Evolutionary conservation across 1,140 invertebrate species (phyloP), one percentile per base, ranked within the genome.

Genomic region (Bombus difficillimus): DNA sequence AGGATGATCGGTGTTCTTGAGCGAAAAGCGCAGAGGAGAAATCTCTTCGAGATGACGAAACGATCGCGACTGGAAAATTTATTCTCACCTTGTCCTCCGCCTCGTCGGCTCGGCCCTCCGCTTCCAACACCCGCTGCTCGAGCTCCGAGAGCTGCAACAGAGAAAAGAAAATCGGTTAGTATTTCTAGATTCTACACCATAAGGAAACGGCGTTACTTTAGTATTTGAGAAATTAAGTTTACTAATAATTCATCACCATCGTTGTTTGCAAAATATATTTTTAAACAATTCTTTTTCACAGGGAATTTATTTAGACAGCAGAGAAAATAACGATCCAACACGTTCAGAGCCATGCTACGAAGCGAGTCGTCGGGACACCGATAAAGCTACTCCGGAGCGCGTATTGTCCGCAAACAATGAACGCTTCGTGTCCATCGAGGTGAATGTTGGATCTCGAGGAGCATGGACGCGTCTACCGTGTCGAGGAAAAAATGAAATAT

Each of bases 111-210:
- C 98, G 96, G 88, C 97, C 97, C 95, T 99, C 98, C 85, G 98
- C 98, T 95, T 98, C 98, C 93, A 98, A 96, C 92, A 98, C 98
- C 90, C 98, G 97, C 93, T 98, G 97, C 94, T 98, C 98, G 95
- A 98, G 96, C 96, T 98, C 98, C 93, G 98, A 97, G 95, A 99
- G 96, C 98, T 98, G 96, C 89, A 94, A 98, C 18, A 98, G 94
- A 95, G 96, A 95, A 96, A 94, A 87, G 91, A 93, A 95, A 94
- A 69, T 74, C 37, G 37, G 73, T 64, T 78, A 76, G 22, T 15
- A 13, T 39, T 37, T 39, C 12, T 39, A 53, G 47, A 53, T 22
- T 8, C 47, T 53, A 53, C 47, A 39, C 8, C 18, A 6, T 8
- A 22, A 53, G 18, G 47, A 53, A 53, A 22, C 47, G 5, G 18